Base-by-base conservation (phyloP, 2,888 invertebrate species). In the Amiota communis region DNA sequence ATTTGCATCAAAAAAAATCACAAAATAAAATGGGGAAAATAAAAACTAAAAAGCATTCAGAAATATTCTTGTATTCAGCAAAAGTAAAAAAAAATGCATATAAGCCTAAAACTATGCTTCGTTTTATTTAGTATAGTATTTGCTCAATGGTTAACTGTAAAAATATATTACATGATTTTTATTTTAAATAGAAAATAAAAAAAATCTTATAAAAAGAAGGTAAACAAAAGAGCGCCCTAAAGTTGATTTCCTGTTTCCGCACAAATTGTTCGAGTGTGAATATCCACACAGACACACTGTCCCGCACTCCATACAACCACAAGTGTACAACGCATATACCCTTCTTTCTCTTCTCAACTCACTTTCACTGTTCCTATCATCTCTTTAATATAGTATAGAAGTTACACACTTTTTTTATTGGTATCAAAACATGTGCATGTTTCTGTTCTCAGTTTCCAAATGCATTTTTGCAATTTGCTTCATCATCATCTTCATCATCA, bases 161-260 rank as follows among this genome's bases (percentile, higher is more conserved):
- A 36, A 68, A 68, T 68, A 68, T 51, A 53, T 68, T 68, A 68
- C 67, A 68, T 68, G 67, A 23, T 68, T 68, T 68, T 23, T 13
- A 68, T 53, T 20, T 20, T 23, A 11, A 20, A 68, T n/a, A 53
- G 11, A 53, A 68, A 64, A 78, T 81, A 80, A 77, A 78, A 80
- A 79, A 76, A 78, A 36, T 36, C 36, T 36, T 78, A 23, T n/a
- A 23, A 23, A 23, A 23, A 23, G 23, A 23, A 23, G 76, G 79
- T 79, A 80, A 82, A 82, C 84, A 84, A 83, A 80, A 80, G 77
- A 2, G 36, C 77, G 80, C 78, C 83, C 84, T 75, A 81, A 83
- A 84, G 83, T 83, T 83, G 83, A 83, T 82, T 84, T 83, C 83
- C 83, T 79, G 83, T 78, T 83, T 80, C 83, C 83, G 84, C 84